Conservation (phyloP, 2,888 invertebrate species). For the Lydus trimaculatus region DNA sequence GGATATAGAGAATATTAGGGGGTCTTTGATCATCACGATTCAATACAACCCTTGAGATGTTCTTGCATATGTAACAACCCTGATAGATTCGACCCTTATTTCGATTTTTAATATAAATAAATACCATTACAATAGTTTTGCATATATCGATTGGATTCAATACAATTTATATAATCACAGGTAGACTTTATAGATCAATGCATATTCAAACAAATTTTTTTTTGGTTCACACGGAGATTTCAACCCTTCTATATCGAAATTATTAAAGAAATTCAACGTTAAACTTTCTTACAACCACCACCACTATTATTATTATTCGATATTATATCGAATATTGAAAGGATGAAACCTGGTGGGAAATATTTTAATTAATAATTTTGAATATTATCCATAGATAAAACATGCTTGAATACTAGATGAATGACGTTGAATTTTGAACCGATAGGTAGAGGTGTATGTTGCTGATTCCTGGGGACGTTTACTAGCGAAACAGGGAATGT, state of each 20-base stretch:
- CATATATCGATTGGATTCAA: constrained; percentile 34
- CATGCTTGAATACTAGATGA: constrained; percentile 30
- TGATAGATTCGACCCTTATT: constrained; percentile 33
- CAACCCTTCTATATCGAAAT: background rate
- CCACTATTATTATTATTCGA: background rate
- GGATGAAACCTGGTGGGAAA: background rate
- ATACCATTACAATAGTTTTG: constrained; percentile 36
- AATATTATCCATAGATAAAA: constrained; percentile 25
- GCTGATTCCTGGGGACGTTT: constrained; percentile 8
- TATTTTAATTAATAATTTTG: constrained; percentile 29
- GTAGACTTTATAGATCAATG: constrained; percentile 39
- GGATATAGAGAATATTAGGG: constrained; percentile 46
- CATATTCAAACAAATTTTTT: constrained; percentile 43
- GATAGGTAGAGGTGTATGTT: background rate
- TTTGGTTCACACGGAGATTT: constrained; percentile 45
- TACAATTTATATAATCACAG: constrained; percentile 32
- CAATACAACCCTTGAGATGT: constrained; percentile 17
- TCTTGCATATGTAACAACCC: constrained; percentile 26
- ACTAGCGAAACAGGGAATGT: too few species aligned
- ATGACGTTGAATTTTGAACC: constrained; percentile 12
- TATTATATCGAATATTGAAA: background rate
- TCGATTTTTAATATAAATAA: constrained; percentile 31
- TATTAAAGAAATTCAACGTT: background rate
- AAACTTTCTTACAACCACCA: background rate
- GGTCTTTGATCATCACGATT: background rate